A percentile compares a stretch with the other conserved stretches of the same genome.
These are phyloP conservation scores for Lucilia sericata DNA, from an alignment of 1,140 invertebrate genomes.

Conservation along the genomic window DNA sequence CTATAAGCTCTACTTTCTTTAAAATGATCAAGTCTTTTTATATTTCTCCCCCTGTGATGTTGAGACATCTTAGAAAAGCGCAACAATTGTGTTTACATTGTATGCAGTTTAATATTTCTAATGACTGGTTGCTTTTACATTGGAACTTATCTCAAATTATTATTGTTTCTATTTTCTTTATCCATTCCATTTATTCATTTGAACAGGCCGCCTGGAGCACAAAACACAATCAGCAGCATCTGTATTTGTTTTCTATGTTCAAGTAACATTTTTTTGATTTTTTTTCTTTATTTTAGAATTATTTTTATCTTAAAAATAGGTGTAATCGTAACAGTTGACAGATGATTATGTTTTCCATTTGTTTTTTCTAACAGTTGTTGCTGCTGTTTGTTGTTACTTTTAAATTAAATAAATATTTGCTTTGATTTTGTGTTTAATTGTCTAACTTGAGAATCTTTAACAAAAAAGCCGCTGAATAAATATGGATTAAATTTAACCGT, in stretches of 20 bases:
- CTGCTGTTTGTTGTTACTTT: not conserved
- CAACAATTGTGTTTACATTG: constrained; percentile 10
- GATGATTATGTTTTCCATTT: not conserved
- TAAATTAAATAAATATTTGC: not conserved
- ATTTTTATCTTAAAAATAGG: not conserved
- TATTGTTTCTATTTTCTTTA: not conserved
- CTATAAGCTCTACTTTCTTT: too few relatives aligned
- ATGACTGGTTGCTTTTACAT: not conserved
- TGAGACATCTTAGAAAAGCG: not conserved
- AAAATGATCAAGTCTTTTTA: not conserved
- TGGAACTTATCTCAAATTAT: constrained; percentile 18
- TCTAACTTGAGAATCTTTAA: not conserved
- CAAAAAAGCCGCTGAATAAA: not conserved
- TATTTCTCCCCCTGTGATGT: not conserved
- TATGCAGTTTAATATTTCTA: not conserved
- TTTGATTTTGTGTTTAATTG: not conserved
- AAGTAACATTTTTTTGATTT: not conserved
- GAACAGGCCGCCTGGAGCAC: not conserved
- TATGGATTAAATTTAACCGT: not conserved
- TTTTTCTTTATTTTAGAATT: not conserved
- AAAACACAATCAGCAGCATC: not conserved
- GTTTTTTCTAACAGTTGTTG: not conserved
- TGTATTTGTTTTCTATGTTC: not conserved
- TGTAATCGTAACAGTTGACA: constrained; percentile 18
- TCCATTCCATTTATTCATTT: constrained; percentile 4